A percentile compares a stretch with the other conserved stretches of the same genome.
Conservation (phyloP, 2,888 invertebrate genomes). For the Cheilosia impressa region DNA sequence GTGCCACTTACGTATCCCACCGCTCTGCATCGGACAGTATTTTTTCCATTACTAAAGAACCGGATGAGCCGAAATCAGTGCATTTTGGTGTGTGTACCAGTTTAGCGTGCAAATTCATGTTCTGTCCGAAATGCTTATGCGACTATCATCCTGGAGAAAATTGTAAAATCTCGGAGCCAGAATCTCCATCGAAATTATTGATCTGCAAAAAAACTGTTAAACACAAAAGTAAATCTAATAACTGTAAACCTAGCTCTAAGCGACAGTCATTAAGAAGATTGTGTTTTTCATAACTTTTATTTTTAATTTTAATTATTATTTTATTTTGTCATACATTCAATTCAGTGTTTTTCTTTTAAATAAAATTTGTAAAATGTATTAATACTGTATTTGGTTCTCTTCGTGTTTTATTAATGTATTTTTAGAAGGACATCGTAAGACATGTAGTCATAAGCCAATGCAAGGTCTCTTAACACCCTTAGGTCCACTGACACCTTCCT, state of each 20-base stretch:
- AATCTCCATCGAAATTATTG: conserved; percentile 80
- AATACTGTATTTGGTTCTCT: not conserved
- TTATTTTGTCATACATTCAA: conserved; percentile 35
- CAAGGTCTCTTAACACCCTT: no score
- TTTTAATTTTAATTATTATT: conserved; percentile 39
- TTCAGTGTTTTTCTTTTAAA: conserved; percentile 51
- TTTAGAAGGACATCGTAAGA: not conserved
- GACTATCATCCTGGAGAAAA: conserved; percentile 79
- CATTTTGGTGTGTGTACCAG: conserved; percentile 76
- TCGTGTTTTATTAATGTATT: not conserved
- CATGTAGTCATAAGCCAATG: not conserved
- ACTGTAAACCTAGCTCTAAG: conserved; percentile 52
- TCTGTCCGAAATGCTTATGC: conserved; percentile 79
- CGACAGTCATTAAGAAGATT: conserved; percentile 64
- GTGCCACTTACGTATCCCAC: conserved; percentile 27
- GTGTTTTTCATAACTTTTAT: conserved; percentile 56
- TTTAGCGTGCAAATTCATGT: conserved; percentile 78
- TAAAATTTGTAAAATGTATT: conserved; percentile 42
- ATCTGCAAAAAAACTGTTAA: conserved; percentile 76
- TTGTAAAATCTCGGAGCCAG: conserved; percentile 78
- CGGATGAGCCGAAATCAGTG: not conserved
- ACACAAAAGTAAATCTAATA: conserved; percentile 40
- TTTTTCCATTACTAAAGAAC: not conserved
- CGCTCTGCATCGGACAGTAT: conserved; percentile 24
- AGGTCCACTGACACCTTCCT: no score